Base-by-base conservation (phyloP, 1,140 invertebrate species). In the Diabrotica virgifera region DNA sequence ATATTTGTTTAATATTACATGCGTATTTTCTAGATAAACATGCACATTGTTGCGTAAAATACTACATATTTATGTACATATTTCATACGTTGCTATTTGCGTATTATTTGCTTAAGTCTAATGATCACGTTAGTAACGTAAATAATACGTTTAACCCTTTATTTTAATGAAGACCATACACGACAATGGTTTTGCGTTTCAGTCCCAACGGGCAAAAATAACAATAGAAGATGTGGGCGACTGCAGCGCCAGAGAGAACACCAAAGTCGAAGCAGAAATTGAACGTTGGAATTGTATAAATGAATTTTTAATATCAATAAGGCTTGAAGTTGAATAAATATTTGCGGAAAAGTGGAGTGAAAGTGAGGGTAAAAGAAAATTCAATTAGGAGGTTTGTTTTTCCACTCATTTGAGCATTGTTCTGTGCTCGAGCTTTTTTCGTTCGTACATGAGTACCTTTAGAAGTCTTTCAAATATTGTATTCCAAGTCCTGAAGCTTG, bases 251-350 rank as follows among this genome's bases (percentile, higher is more conserved):
- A 55, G 24, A 36, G 11, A 55, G 13, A 55, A 24, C 24, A 24
- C 24, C 50, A 11, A 59, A 40, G 52, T 50, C 58, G 58, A 50
- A 59, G 46, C n/a, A 54, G 58, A 59, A 62, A 62, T 62, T 62
- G 60, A 62, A 62, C 52, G 52, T n/a, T 38, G 52, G 51, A 62
- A 62, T 62, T 54, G 60, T 62, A 54, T 62, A 62, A 54, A 53
- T 62, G 60, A 62, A 62, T 62, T 62, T 62, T 62, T 62, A 62
- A 62, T 62, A 54, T 62, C 60, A 62, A 62, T 62, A 62, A 62
- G 60, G 60, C 51, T 62, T 54, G 52, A 37, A 62, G 60, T 54
- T 38, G 52, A 54, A 40, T 53, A 62, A 62, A 62, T 54, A 62
- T 62, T 54, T 62, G 52, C 60, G 36, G 59, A 51, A 52, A 52